A percentile compares a stretch with the other conserved stretches of the same genome.
Evolutionary conservation across 2,797 vertebrate species (phyloP).

Genomic region (Danio kyathit): DNA sequence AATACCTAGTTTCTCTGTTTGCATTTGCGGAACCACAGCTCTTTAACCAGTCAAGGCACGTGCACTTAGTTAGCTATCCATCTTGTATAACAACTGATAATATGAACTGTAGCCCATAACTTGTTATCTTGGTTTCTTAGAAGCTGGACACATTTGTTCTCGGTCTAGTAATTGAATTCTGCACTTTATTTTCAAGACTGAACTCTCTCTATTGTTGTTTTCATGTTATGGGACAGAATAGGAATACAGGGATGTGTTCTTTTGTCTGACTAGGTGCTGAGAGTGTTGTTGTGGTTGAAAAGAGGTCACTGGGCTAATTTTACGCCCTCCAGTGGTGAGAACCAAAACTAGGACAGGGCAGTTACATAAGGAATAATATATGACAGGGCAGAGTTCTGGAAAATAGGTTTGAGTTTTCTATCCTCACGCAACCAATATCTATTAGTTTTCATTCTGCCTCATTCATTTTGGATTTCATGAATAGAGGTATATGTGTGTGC

Average conservation of each 20-base stretch:
- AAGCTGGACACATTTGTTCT: neutral
- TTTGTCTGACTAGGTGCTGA: constrained; percentile 51
- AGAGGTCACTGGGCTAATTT: constrained; percentile 73
- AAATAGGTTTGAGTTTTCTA: constrained; percentile 30
- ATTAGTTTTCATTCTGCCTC: constrained; percentile 30
- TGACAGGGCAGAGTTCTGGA: constrained; percentile 36
- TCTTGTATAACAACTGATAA: constrained; percentile 2
- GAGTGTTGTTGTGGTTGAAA: constrained; percentile 53
- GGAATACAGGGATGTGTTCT: constrained; percentile 1
- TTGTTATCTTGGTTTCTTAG: constrained; percentile 1
- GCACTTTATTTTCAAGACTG: neutral
- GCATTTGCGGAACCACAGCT: neutral
- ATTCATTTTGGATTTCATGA: neutral
- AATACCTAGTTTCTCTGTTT: neutral
- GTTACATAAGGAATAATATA: constrained; percentile 71
- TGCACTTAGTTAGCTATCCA: neutral
- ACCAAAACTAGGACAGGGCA: constrained; percentile 74
- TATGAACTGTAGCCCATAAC: neutral
- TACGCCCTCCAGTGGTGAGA: constrained; percentile 55
- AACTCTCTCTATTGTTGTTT: neutral
- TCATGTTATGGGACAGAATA: constrained; percentile 1
- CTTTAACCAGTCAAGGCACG: neutral
- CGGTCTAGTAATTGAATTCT: neutral
- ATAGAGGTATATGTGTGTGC: constrained; percentile 12
- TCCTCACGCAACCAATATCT: neutral